A percentile compares a stretch with the other conserved stretches of the same genome.
These are phyloP conservation scores for Batillaria attramentaria DNA, from an alignment of 1,140 invertebrate genomes.

Conservation along the genomic window DNA sequence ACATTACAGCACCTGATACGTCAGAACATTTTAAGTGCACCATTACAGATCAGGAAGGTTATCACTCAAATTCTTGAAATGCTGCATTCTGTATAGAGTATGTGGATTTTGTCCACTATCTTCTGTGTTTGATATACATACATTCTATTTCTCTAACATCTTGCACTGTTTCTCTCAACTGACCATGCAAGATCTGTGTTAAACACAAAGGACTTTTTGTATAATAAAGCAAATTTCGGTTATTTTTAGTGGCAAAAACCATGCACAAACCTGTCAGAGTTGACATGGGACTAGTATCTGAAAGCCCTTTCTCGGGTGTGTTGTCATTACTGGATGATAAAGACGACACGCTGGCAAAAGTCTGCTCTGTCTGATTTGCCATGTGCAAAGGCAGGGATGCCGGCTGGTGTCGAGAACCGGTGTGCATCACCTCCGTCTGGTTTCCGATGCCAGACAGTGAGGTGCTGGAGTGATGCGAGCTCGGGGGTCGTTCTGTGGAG, in stretches of 20 bases:
- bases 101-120: too few species aligned
- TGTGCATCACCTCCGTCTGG: slow-evolving; percentile 8
- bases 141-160: too few species aligned
- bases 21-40: too few species aligned
- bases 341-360: slow-evolving; percentile 79
- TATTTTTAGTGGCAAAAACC: background rate
- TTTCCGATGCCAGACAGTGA: background rate
- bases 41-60: too few species aligned
- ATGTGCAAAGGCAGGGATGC: slow-evolving; percentile 36
- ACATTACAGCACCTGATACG: too few species aligned
- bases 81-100: too few species aligned
- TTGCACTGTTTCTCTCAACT: too few species aligned
- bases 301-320: slow-evolving; percentile 76
- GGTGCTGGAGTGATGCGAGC: background rate
- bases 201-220: background rate
- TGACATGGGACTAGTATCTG: slow-evolving; percentile 89
- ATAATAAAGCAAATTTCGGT: background rate
- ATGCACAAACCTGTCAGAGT: slow-evolving; percentile 82
- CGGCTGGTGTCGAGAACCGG: background rate
- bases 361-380: slow-evolving; percentile 73
- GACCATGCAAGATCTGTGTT: too few species aligned
- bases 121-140: too few species aligned
- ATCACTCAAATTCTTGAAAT: too few species aligned
- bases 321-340: slow-evolving; percentile 82
- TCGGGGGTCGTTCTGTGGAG: slow-evolving; percentile 8